Percentiles rank a stretch among this genome's conserved stretches.
phyloP scores from a whole-genome alignment of 1,140 invertebrate species.

The Rhyacophila brunnea region DNA sequence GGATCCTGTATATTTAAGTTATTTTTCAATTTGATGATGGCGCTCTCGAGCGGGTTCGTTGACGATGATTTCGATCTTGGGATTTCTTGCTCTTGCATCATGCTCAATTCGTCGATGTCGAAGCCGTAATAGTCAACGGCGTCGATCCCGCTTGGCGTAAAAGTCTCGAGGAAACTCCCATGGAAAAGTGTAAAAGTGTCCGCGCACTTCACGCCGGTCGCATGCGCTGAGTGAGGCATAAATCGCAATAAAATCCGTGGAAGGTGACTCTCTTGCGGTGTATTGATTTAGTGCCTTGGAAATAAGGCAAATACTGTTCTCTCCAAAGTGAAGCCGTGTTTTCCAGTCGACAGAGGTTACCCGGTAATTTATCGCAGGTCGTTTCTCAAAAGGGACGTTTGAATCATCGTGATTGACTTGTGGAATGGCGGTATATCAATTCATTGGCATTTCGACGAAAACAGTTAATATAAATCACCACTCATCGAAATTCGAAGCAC shows the following conservation, averaged over 20 bases:
- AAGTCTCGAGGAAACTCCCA: slow-evolving; percentile 2
- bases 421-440: too few species aligned
- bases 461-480: too few species aligned
- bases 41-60: slow-evolving; percentile 51
- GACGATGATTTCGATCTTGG: slow-evolving; percentile 48
- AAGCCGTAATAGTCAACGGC: background rate
- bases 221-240: slow-evolving; percentile 20
- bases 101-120: slow-evolving; percentile 3
- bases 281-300: slow-evolving; percentile 20
- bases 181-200: slow-evolving; percentile 14
- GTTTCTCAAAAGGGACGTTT: too few species aligned
- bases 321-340: background rate
- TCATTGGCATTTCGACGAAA: too few species aligned
- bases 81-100: slow-evolving; percentile 44
- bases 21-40: slow-evolving; percentile 54
- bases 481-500: too few species aligned
- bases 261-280: slow-evolving; percentile 3
- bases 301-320: slow-evolving; percentile 9
- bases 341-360: slow-evolving; percentile 8
- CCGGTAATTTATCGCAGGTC: slow-evolving; percentile 12
- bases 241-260: slow-evolving; percentile 20
- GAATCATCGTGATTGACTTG: too few species aligned
- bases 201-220: slow-evolving; percentile 18
- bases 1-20: slow-evolving; percentile 53
- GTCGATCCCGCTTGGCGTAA: background rate